phyloP scores from a whole-genome alignment of 1,140 invertebrate species.

The Maniola jurtina region DNA sequence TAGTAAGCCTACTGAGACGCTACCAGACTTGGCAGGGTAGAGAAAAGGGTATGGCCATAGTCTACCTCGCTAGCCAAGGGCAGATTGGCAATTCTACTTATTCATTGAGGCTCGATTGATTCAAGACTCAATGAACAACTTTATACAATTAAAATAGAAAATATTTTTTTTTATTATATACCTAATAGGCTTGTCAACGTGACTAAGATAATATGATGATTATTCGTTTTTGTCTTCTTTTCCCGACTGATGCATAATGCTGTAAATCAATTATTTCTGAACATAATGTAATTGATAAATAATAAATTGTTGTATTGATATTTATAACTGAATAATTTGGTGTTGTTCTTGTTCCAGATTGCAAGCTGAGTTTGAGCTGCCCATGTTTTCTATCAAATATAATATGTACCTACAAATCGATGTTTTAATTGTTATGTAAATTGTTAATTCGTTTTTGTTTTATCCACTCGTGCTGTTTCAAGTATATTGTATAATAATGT shows the following conservation, averaged over 20 bases:
- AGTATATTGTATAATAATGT: not conserved
- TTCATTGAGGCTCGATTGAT: too few relatives aligned
- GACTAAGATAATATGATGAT: conserved; percentile 50
- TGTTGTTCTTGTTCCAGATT: conserved; percentile 19
- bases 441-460: not conserved
- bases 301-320: not conserved
- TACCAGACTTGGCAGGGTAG: too few relatives aligned
- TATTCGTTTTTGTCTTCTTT: conserved; percentile 70
- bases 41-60: too few relatives aligned
- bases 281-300: too few relatives aligned
- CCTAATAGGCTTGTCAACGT: too few relatives aligned
- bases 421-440: not conserved
- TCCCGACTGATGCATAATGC: conserved; percentile 71
- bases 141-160: too few relatives aligned
- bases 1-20: too few relatives aligned
- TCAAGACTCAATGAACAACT: too few relatives aligned
- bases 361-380: not conserved
- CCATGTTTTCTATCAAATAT: not conserved
- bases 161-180: too few relatives aligned
- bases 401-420: not conserved
- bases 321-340: conserved; percentile 1
- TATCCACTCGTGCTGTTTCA: not conserved
- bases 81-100: too few relatives aligned
- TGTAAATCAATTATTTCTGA: conserved; percentile 32
- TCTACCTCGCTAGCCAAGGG: too few relatives aligned